Evolutionary conservation across 2,113 vertebrate species (phyloP).

Genomic region (Athene noctua): DNA sequence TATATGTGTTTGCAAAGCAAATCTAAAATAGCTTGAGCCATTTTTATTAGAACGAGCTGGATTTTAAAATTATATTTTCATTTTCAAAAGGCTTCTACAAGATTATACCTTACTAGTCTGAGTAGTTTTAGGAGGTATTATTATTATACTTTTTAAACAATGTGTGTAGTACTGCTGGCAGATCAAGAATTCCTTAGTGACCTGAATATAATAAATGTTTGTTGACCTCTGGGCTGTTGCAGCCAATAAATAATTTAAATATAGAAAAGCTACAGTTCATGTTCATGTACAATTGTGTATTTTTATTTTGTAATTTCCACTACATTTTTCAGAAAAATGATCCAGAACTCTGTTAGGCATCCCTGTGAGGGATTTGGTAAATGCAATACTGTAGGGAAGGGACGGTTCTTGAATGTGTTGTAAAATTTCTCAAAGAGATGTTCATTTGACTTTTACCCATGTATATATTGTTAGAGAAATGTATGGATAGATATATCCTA

Average conservation of each 20-base stretch:
- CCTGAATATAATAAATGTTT: neutral
- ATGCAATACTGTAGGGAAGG: neutral
- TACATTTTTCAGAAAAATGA: neutral
- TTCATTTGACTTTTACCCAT: neutral
- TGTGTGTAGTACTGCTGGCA: neutral
- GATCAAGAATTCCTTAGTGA: neutral
- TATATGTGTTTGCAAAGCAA: neutral
- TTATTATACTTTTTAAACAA: neutral
- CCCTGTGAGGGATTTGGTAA: neutral
- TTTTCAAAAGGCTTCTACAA: neutral
- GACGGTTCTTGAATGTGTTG: neutral
- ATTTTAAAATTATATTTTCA: neutral
- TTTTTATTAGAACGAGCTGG: neutral
- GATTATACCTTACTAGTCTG: neutral
- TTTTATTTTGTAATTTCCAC: neutral
- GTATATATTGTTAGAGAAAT: neutral
- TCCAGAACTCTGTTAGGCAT: neutral
- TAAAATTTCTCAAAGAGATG: neutral
- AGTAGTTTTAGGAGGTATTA: neutral
- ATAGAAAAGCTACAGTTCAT: neutral
- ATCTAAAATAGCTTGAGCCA: neutral
- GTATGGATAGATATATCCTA: neutral
- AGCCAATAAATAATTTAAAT: neutral
- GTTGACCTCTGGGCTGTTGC: neutral
- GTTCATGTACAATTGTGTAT: neutral